These are phyloP conservation scores for Channa striata DNA, from an alignment of 2,797 vertebrate genomes.

Conservation along the genomic window DNA sequence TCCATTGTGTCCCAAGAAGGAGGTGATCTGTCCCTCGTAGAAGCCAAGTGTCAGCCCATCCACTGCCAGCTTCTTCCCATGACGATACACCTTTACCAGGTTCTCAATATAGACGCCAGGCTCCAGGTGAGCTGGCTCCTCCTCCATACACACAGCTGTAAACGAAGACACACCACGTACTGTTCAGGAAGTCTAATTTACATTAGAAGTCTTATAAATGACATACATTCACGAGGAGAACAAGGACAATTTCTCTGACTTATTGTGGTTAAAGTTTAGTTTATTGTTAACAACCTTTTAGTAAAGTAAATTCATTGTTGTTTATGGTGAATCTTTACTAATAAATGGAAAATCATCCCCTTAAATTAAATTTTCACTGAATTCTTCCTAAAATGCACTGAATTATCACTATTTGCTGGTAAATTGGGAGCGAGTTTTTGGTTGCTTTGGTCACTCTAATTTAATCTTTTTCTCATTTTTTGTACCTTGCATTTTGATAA, in stretches of 20 bases:
- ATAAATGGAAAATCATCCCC: no score
- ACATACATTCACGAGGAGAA: background rate
- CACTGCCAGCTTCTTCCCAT: slow-evolving; percentile 94
- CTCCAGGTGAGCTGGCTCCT: slow-evolving; percentile 90
- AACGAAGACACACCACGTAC: background rate
- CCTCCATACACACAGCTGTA: slow-evolving; percentile 91
- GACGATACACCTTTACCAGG: slow-evolving; percentile 94
- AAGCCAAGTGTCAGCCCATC: slow-evolving; percentile 95
- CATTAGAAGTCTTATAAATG: background rate
- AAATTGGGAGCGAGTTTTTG: no score
- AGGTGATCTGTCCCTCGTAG: slow-evolving; percentile 97
- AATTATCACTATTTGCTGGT: no score
- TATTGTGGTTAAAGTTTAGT: background rate
- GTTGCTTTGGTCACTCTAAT: no score
- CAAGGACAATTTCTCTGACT: background rate
- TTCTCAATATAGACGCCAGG: slow-evolving; percentile 96
- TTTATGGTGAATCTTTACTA: no score
- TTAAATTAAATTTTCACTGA: no score
- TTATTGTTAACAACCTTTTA: no score
- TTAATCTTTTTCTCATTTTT: no score
- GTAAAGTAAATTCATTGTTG: no score
- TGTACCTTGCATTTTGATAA: no score
- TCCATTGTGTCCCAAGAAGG: slow-evolving; percentile 97
- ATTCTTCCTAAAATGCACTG: no score
- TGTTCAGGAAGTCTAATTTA: slow-evolving; percentile 9